phyloP scores from a whole-genome alignment of 2,888 invertebrate genomes.

The Limnephilus marmoratus region DNA sequence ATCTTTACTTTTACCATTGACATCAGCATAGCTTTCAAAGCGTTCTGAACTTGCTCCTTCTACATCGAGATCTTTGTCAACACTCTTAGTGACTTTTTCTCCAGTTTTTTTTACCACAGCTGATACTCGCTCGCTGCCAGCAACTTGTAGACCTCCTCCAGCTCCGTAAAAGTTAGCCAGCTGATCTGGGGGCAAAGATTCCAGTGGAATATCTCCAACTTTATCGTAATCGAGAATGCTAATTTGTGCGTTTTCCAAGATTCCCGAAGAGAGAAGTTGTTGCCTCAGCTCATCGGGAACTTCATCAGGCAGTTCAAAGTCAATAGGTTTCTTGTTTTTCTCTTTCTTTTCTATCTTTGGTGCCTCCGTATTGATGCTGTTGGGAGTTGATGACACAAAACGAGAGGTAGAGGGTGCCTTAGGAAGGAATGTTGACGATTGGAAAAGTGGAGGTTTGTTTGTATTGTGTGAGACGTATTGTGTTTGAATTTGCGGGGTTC shows the following conservation, averaged over 20 bases:
- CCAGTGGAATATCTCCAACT: constrained; percentile 89
- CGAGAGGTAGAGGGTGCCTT: constrained; percentile 72
- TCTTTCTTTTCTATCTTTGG: constrained; percentile 75
- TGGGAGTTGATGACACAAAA: constrained; percentile 74
- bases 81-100: constrained; percentile 76
- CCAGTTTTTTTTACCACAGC: constrained; percentile 82
- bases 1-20: constrained; percentile 76
- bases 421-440: constrained; percentile 71
- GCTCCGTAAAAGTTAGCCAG: constrained; percentile 90
- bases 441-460: constrained; percentile 70
- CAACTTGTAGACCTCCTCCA: constrained; percentile 86
- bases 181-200: constrained; percentile 90
- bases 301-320: constrained; percentile 86
- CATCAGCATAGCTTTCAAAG: constrained; percentile 70
- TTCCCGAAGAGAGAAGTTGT: constrained; percentile 90
- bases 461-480: constrained; percentile 70
- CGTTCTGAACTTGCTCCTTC: constrained; percentile 79
- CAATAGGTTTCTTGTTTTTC: constrained; percentile 78
- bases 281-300: constrained; percentile 91
- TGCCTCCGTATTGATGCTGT: constrained; percentile 74
- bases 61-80: constrained; percentile 72
- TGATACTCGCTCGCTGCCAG: constrained; percentile 83
- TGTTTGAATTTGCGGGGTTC: constrained; percentile 55
- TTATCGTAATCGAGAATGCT: constrained; percentile 93
- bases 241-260: constrained; percentile 91